Evolutionary conservation across 2,888 invertebrate genomes (phyloP), one percentile per base, ranked within the genome.

Genomic region (Chelonus formosanus): DNA sequence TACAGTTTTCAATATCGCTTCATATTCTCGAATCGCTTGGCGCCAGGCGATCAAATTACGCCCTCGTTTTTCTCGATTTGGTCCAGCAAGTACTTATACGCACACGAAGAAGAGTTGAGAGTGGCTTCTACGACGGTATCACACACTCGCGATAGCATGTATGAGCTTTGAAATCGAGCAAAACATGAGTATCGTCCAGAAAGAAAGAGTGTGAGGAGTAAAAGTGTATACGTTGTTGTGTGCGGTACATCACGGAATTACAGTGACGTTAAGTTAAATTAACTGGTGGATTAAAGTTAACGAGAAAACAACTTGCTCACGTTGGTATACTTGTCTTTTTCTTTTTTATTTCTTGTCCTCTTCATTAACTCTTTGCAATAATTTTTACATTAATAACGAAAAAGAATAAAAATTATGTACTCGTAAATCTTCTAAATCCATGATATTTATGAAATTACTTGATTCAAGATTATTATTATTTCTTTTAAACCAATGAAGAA

Each of bases 181-280:
- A 52, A 52, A 32, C 31, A 52, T 32, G 32, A 52, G 10, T 48
- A 48, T 20, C 48, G 10, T 5, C 10, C 48, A 10, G 66, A 61
- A 63, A 69, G 68, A 52, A 52, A 5, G 52, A 52, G 8, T 10
- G 36, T 55, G 40, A 32, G 43, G 50, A 67, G 52, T 63, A 52
- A 52, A 52, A 52, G 52, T 52, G 53, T 34, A 36, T 61, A 50
- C 63, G 57, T 67, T 65, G 57, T 65, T 65, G 63, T 69, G 61
- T 40, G 67, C 71, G 67, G 69, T 76, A 74, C 72, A 73, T 76
- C 75, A 75, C 66, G 71, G 74, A 65, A 75, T 75, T 76, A 75
- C 71, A 68, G 73, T 71, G 75, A 76, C 76, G 75, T 74, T 76
- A 74, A 76, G 76, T 75, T 76, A 75, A 76, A 76, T 76, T 76